Percentiles rank a stretch among this genome's conserved stretches.
These are phyloP conservation scores for Mythimna ferrago DNA, from an alignment of 2,888 invertebrate species.

Conservation along the genomic window DNA sequence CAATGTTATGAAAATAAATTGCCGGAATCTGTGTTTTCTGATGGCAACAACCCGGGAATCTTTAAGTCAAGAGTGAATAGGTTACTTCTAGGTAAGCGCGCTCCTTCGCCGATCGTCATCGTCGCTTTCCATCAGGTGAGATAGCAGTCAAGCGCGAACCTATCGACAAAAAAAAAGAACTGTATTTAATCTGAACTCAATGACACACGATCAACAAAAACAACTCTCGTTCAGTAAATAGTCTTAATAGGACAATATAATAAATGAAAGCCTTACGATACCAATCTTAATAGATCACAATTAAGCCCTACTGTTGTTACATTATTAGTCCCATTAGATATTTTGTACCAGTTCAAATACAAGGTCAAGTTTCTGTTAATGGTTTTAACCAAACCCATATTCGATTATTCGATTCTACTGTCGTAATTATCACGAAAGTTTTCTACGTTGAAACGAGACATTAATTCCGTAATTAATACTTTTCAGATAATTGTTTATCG, in stretches of 20 bases:
- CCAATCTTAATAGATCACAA: slow-evolving; percentile 57
- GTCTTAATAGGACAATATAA: slow-evolving; percentile 15
- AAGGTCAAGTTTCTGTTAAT: slow-evolving; percentile 26
- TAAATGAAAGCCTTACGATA: slow-evolving; percentile 28
- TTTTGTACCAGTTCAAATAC: slow-evolving; percentile 43
- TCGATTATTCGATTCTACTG: not conserved
- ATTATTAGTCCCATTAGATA: slow-evolving; percentile 57
- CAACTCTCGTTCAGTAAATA: not conserved
- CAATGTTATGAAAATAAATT: not conserved
- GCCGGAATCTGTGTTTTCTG: too few relatives aligned
- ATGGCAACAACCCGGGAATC: too few relatives aligned
- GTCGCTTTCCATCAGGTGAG: too few relatives aligned
- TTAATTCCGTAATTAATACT: slow-evolving; percentile 25
- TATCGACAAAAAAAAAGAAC: not conserved
- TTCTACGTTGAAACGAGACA: not conserved
- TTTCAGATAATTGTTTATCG: slow-evolving; percentile 92
- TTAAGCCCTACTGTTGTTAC: slow-evolving; percentile 62
- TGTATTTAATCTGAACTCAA: not conserved
- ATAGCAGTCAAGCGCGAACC: too few relatives aligned
- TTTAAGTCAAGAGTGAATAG: too few relatives aligned
- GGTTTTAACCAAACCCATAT: slow-evolving; percentile 6
- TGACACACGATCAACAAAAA: not conserved
- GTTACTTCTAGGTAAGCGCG: too few relatives aligned
- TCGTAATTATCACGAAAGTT: not conserved
- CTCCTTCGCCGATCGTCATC: too few relatives aligned